Evolutionary conservation across 2,888 invertebrate genomes (phyloP), one percentile per base, ranked within the genome.

Genomic region (Rapana venosa): DNA sequence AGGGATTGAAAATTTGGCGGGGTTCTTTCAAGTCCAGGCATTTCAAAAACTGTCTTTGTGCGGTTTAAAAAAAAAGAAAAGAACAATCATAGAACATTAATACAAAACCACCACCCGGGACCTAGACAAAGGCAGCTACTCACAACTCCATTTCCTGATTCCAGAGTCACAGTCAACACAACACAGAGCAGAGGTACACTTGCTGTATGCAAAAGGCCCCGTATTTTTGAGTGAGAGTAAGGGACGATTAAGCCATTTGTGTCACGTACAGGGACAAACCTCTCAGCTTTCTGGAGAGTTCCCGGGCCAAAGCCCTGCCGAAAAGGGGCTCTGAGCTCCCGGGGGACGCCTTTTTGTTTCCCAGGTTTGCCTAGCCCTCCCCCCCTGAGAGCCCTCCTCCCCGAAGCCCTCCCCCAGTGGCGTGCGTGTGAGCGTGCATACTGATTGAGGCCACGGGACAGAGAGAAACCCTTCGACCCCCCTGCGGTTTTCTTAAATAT

Each of bases 201-300:
- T n/a, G 30, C 74, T n/a, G 74, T 79, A 32, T 79, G 35, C 32
- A 13, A 32, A 26, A 20, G 2, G 74, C 11, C 5, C 22, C 1
- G n/a, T 11, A 26, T 1, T 30, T 30, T 79, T 32, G 30, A 32
- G 77, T 35, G 77, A 11, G 77, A 79, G 77, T 79, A 79, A 79
- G 32, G 77, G 77, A 77, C 77, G 77, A 77, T 77, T 77, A 77
- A 77, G 77, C 77, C 77, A 20, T 11, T 35, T 79, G 77, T 79
- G 15, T 61, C 17, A 11, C 32, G n/a, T 32, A 30, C 32, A 5
- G 77, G 32, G 35, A 2, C 13, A 32, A 32, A 11, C 22, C 32
- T 11, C 77, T 79, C 15, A 32, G 17, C 77, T 32, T 32, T 32
- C 17, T 32, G 30, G 77, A 32, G 77, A 79, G 77, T 32, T 79